Evolutionary conservation across 2,797 vertebrate genomes (phyloP), one percentile per base, ranked within the genome.

Genomic region (Pseudomugil gertrudae): DNA sequence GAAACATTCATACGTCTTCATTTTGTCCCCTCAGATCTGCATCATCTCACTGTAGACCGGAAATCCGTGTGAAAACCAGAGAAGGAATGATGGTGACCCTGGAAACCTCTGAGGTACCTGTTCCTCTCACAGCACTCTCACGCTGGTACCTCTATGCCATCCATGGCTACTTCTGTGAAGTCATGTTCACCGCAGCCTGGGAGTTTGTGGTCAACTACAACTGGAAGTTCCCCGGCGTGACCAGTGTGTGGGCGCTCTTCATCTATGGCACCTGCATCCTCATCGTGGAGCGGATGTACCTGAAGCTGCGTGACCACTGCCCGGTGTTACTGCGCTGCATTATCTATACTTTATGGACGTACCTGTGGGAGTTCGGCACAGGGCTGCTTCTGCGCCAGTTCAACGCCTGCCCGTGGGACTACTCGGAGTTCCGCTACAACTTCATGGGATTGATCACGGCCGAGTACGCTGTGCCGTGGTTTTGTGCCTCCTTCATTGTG

Each of bases 111-210:
- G 73, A 82, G 54, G 56, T 88, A 6, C 95, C 96, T 0, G 95
- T 96, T 69, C 98, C 96, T 36, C 94, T 99, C 83, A 96, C 96
- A 0, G 92, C 94, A 0, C 94, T 97, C 75, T 98, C 96, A 2
- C 96, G 98, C 69, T 99, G 98, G 98, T 99, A 99, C 91, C 95
- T 99, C 57, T 99, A 99, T 0, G 98, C 98, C 87, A 99, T 99
- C 91, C 98, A 98, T 0, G 98, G 98, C 81, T 99, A 98, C 89
- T 98, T 99, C 93, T 99, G 98, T 48, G 98, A 99, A 91, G 98
- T 99, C 85, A 98, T 99, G 96, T 99, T 99, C 93, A 99, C 98
- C 0, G 98, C 97, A 0, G 96, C 97, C 79, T 99, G 98, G 97
- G 98, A 99, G 70, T 99, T 99, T 38, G 96, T 95, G 70, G 95